Base-by-base conservation (phyloP, 2,888 invertebrate genomes). In the Tridacna crocea region DNA sequence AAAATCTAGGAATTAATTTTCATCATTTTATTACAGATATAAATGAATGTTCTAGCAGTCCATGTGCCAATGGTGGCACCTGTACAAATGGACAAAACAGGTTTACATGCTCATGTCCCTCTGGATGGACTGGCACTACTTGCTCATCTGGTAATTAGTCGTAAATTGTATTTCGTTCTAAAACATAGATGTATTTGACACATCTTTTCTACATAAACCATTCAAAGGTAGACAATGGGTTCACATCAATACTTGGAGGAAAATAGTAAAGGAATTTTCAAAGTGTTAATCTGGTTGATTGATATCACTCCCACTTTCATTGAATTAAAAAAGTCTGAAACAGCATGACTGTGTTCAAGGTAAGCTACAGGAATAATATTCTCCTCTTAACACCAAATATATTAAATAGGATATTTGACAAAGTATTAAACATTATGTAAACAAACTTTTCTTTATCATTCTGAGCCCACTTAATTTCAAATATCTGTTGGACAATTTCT, bases 31-130 rank as follows among this genome's bases (percentile, higher is more conserved):
- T 19, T 19, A 6, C 63, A 73, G 72, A 73, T 47, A 51, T 73
- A 22, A 58, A 73, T 36, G 72, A 73, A 58, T 73, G 72, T 36
- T 55, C 72, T 26, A 73, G 72, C 22, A 73, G 36, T 36, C 72
- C 72, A 12, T 73, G 72, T 22, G 26, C 24, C 11, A 73, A 73
- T 58, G 58, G 58, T n/a, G 63, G 63, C 24, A 51, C 55, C 10
- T 73, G 72, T 47, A 73, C 27, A 12, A 60, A 58, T 60, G 36
- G 36, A 19, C 17, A 17, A 26, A 73, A 73, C 58, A 13, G 58
- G 11, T 73, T 27, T 36, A 73, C 58, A 13, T 73, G 72, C 55
- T 46, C 58, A 27, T 73, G 72, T 36, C 17, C 55, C 0, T 58
- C 27, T 3, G 72, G 58, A 58, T 73, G 55, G 58, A 73, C 58